Percentiles rank a stretch among this genome's conserved stretches.
Conservation (phyloP, 1,140 invertebrate species). For the fruit fly (Drosophila melanogaster) region Release_6_plus_ISO1_MT NT_037436.4:14878501-14879000, state of each 20-base stretch:
- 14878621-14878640: neutral
- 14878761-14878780: too few species aligned
- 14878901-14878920: conserved; percentile 90
- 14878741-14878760: too few species aligned
- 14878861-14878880: neutral
- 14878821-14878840: too few species aligned
- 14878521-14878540: conserved; percentile 93
- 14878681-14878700: too few species aligned
- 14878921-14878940: conserved; percentile 89
- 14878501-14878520: conserved; percentile 93
- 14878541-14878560: conserved; percentile 93
- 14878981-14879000: conserved; percentile 91
- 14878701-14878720: too few species aligned
- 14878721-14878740: too few species aligned
- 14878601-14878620: conserved; percentile 9
- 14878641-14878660: too few species aligned
- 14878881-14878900: conserved; percentile 91
- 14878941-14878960: conserved; percentile 90
- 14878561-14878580: conserved; percentile 90
- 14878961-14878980: conserved; percentile 91
- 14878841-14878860: neutral
- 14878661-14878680: too few species aligned
- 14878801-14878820: neutral
- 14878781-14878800: too few species aligned
- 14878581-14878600: conserved; percentile 86